Conservation (phyloP, 2,888 invertebrate species). For the Amblyjoppa proteus region DNA sequence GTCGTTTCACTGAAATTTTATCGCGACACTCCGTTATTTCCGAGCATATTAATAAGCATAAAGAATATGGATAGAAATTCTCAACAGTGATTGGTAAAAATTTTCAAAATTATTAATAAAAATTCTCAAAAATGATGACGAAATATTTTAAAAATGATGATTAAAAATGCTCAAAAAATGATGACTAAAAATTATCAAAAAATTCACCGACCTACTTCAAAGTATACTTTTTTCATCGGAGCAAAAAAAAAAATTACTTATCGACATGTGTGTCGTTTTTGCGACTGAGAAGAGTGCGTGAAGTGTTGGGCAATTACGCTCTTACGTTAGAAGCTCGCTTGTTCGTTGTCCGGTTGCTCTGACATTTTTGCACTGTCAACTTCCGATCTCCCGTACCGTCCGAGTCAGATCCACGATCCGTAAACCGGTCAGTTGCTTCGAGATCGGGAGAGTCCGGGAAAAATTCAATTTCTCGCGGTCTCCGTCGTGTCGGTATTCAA, state of each 20-base stretch:
- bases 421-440: constrained; percentile 34
- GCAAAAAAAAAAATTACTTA: neutral
- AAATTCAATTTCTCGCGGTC: constrained; percentile 20
- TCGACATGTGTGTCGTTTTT: neutral
- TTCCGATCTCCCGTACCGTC: neutral
- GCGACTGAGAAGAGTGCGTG: neutral
- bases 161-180: too few relatives aligned
- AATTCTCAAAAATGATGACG: too few relatives aligned
- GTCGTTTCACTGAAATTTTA: neutral
- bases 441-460: neutral
- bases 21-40: neutral
- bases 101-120: too few relatives aligned
- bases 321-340: neutral
- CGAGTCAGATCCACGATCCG: constrained; percentile 3
- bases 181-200: too few relatives aligned
- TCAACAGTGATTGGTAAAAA: too few relatives aligned
- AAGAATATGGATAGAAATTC: too few relatives aligned
- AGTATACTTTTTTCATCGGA: neutral
- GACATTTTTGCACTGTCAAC: neutral
- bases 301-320: neutral
- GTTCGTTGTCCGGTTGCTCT: neutral
- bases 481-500: constrained; percentile 16
- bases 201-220: too few relatives aligned
- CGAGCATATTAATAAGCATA: neutral
- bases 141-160: too few relatives aligned